Conservation (phyloP, 2,888 invertebrate genomes). For the Prosopocoilus inquinatus region DNA sequence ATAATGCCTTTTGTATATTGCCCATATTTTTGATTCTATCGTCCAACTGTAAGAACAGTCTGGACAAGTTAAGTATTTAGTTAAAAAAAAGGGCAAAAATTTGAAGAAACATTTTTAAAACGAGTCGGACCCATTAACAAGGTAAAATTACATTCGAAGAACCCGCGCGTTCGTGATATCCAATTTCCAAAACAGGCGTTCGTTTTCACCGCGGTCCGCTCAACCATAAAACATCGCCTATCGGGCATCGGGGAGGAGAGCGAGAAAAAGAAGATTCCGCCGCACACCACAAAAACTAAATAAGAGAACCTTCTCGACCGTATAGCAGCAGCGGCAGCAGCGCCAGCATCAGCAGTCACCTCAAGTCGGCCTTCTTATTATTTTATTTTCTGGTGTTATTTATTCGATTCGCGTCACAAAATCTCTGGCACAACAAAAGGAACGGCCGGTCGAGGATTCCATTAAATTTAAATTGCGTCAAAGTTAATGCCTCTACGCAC, state of each 20-base stretch:
- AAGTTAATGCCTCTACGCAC: slow-evolving; percentile 34
- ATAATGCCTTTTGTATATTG: too few relatives aligned
- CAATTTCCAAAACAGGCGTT: slow-evolving; percentile 15
- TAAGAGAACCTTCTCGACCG: slow-evolving; percentile 6
- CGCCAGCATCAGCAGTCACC: slow-evolving; percentile 12
- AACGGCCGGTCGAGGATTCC: slow-evolving; percentile 24
- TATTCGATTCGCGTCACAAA: slow-evolving; percentile 20
- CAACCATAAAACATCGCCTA: not conserved
- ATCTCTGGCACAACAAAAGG: slow-evolving; percentile 20
- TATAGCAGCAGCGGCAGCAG: not conserved
- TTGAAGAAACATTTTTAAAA: too few relatives aligned
- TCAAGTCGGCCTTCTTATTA: slow-evolving; percentile 14
- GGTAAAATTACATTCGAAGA: too few relatives aligned
- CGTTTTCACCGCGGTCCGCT: not conserved
- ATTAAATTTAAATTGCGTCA: slow-evolving; percentile 42
- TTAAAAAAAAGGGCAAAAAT: too few relatives aligned
- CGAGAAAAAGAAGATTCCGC: not conserved
- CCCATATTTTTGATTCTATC: too few relatives aligned
- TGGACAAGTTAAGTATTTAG: too few relatives aligned
- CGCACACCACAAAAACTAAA: slow-evolving; percentile 6
- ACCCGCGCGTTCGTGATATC: slow-evolving; percentile 15
- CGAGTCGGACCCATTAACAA: too few relatives aligned
- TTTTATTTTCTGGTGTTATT: slow-evolving; percentile 18
- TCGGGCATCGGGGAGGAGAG: too few relatives aligned
- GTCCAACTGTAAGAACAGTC: too few relatives aligned